Conservation (phyloP, 2,797 vertebrate genomes). For the Odontamblyopus lacepedii region DNA sequence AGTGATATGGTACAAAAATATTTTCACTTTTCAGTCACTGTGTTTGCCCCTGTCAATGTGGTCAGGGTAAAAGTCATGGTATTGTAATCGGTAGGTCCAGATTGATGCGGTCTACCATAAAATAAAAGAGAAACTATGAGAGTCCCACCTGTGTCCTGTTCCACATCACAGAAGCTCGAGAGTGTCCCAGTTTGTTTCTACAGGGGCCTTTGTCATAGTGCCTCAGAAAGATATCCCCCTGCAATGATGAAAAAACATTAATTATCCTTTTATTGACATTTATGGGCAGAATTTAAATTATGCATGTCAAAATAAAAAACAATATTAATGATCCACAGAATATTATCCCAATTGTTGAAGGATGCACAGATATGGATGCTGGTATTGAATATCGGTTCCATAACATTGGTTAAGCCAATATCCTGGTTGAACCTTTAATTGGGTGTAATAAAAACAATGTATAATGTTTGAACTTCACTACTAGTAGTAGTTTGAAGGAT, state of each 20-base stretch:
- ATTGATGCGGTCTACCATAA: slow-evolving; percentile 4
- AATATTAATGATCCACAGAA: too few species aligned
- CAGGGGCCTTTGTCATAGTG: slow-evolving; percentile 97
- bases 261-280: neutral
- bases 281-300: too few species aligned
- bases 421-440: too few species aligned
- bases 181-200: slow-evolving; percentile 96
- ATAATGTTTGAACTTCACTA: too few species aligned
- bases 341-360: too few species aligned
- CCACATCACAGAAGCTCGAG: slow-evolving; percentile 95
- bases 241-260: slow-evolving; percentile 44
- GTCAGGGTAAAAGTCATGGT: too few species aligned
- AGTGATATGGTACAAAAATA: slow-evolving; percentile 26
- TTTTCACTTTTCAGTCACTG: slow-evolving; percentile 8
- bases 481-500: too few species aligned
- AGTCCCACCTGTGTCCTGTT: slow-evolving; percentile 92
- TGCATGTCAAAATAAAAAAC: too few species aligned
- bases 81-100: neutral
- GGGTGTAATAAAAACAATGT: too few species aligned
- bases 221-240: slow-evolving; percentile 97
- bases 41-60: neutral
- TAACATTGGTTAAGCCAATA: too few species aligned
- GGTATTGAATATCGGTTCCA: too few species aligned
- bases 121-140: neutral
- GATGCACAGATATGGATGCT: too few species aligned